Conservation (phyloP, 1,140 invertebrate genomes). For the Nautilus pompilius region DNA sequence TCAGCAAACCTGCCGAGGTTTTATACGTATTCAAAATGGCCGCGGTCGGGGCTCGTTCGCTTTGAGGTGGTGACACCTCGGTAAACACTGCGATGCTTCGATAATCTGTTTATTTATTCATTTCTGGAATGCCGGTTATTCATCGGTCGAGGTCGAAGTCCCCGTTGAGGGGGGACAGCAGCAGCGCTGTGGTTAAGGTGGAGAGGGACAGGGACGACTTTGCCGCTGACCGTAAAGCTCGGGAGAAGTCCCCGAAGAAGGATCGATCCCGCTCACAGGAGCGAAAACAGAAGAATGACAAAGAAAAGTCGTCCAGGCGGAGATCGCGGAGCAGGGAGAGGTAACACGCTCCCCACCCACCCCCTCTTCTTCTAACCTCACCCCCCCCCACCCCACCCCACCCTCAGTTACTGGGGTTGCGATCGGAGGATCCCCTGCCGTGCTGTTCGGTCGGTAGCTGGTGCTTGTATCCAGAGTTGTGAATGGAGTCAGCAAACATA, state of each 20-base stretch:
- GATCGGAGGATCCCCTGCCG: background rate
- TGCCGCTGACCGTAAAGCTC: too few species aligned
- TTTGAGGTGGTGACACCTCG: too few species aligned
- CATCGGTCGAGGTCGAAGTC: background rate
- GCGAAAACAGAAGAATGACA: conserved; percentile 9
- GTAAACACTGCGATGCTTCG: too few species aligned
- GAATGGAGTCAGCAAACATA: background rate
- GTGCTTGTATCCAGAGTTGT: background rate
- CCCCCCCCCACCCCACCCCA: too few species aligned
- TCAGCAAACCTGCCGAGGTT: too few species aligned
- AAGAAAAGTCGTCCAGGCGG: conserved; percentile 16
- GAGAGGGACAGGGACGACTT: conserved; percentile 3
- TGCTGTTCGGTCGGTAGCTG: background rate
- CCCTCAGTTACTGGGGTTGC: too few species aligned
- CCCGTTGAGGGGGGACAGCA: background rate
- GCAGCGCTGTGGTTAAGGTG: background rate
- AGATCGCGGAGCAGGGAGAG: conserved; percentile 27
- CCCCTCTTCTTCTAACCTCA: background rate
- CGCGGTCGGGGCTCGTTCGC: too few species aligned
- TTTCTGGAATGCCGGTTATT: too few species aligned
- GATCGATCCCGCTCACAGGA: conserved; percentile 21
- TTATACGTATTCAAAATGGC: too few species aligned
- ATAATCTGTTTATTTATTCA: too few species aligned
- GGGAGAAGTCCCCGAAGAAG: too few species aligned
- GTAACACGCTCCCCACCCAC: background rate